Conservation (phyloP, 2,113 vertebrate genomes). For the Chaetodon trifascialis region DNA sequence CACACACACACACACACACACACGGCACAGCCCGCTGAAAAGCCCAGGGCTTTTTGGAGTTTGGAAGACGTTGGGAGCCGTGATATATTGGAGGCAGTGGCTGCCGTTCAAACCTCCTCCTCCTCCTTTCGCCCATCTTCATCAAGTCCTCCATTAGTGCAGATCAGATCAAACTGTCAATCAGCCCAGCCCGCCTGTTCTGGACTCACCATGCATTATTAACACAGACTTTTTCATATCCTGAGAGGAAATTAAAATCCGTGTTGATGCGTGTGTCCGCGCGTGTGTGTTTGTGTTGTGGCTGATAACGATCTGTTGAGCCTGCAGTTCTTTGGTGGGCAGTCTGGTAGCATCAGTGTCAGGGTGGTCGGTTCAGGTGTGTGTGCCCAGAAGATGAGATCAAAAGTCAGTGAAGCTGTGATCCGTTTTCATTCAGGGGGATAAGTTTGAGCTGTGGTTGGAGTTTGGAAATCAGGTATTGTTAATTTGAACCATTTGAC, state of each 20-base stretch:
- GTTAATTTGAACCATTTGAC: too few species aligned
- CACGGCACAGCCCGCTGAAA: slow-evolving; percentile 26
- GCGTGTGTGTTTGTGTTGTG: slow-evolving; percentile 23
- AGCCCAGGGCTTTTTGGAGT: slow-evolving; percentile 48
- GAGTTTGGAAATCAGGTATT: too few species aligned
- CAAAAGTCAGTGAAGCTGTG: background rate
- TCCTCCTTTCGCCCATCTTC: slow-evolving; percentile 44
- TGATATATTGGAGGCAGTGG: slow-evolving; percentile 39
- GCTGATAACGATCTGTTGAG: slow-evolving; percentile 48
- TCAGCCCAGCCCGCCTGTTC: slow-evolving; percentile 49
- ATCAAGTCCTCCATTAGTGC: slow-evolving; percentile 73
- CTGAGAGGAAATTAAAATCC: slow-evolving; percentile 83
- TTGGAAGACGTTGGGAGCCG: slow-evolving; percentile 43
- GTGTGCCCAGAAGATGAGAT: background rate
- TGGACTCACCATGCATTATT: slow-evolving; percentile 72
- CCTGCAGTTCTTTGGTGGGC: slow-evolving; percentile 24
- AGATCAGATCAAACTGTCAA: slow-evolving; percentile 73
- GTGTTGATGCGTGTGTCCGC: slow-evolving; percentile 30
- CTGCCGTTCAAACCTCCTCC: slow-evolving; percentile 34
- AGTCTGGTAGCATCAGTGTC: slow-evolving; percentile 28
- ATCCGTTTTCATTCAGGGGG: background rate
- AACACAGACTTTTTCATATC: slow-evolving; percentile 82
- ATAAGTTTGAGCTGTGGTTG: too few species aligned
- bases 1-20: slow-evolving; percentile 27
- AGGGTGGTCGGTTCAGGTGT: background rate